Conservation (phyloP, 2,888 invertebrate species). For the Orthosia cruda region DNA sequence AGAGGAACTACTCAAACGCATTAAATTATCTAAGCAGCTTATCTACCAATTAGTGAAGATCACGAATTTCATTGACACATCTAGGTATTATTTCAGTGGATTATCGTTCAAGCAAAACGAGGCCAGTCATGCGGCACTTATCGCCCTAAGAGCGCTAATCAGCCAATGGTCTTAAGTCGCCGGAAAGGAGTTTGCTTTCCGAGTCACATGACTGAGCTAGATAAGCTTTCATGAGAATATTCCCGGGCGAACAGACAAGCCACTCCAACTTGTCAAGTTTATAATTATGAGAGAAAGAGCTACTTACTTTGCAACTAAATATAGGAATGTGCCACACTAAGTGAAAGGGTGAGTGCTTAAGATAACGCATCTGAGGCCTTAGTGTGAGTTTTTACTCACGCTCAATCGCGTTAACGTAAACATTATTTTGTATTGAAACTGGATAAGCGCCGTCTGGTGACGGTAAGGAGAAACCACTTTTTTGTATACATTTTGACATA, state of each 20-base stretch:
- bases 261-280: constrained; percentile 57
- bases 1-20: constrained; percentile 30
- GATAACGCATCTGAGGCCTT: too few relatives aligned
- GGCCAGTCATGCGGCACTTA: constrained; percentile 54
- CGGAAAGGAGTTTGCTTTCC: constrained; percentile 54
- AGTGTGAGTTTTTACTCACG: too few relatives aligned
- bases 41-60: constrained; percentile 50
- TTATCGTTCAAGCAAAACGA: constrained; percentile 50
- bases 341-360: background rate
- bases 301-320: constrained; percentile 23
- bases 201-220: constrained; percentile 52
- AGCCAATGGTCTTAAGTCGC: constrained; percentile 43
- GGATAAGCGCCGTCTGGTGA: too few relatives aligned
- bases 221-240: constrained; percentile 56
- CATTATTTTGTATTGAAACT: too few relatives aligned
- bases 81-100: constrained; percentile 56
- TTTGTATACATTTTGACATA: too few relatives aligned
- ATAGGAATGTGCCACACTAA: constrained; percentile 8
- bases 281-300: constrained; percentile 35
- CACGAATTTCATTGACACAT: constrained; percentile 42
- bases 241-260: constrained; percentile 44
- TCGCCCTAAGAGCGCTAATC: constrained; percentile 60
- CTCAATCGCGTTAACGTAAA: too few relatives aligned
- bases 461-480: too few relatives aligned
- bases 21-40: constrained; percentile 50